phyloP scores from a whole-genome alignment of 1,140 invertebrate species.

The Cataglyphis hispanica region DNA sequence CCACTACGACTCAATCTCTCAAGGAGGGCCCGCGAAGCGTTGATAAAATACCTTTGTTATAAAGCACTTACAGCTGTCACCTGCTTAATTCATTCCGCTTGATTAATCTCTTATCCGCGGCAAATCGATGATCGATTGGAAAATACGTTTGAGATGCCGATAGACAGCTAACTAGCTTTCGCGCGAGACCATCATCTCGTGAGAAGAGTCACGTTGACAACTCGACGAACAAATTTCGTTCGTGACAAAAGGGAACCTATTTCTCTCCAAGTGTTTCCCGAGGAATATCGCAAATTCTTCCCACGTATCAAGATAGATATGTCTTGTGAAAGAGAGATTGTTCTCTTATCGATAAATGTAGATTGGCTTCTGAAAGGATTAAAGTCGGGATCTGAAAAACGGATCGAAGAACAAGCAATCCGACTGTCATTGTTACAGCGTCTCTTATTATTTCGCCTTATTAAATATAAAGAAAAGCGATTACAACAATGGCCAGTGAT shows the following conservation, averaged over 20 bases:
- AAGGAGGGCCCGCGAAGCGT: not conserved
- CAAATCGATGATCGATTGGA: constrained; percentile 38
- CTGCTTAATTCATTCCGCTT: constrained; percentile 23
- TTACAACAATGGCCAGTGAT: constrained; percentile 32
- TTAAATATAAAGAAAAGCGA: constrained; percentile 47
- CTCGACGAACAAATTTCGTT: not conserved
- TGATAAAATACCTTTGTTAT: constrained; percentile 37
- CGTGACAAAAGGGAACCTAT: too few species aligned
- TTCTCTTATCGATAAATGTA: not conserved
- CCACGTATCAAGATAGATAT: not conserved
- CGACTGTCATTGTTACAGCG: not conserved
- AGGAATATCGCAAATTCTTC: not conserved
- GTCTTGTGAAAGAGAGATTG: not conserved
- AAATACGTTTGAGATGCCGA: not conserved
- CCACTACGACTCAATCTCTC: not conserved
- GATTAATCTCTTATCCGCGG: constrained; percentile 55
- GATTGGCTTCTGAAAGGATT: not conserved
- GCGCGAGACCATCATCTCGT: constrained; percentile 17
- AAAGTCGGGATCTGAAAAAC: not conserved
- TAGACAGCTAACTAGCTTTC: not conserved
- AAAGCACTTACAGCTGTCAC: constrained; percentile 30
- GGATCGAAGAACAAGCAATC: not conserved
- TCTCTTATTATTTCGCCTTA: constrained; percentile 25
- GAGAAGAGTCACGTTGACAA: not conserved
- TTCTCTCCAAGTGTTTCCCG: not conserved